phyloP scores from a whole-genome alignment of 2,113 vertebrate genomes.

The Nothobranchius kuhntae region DNA sequence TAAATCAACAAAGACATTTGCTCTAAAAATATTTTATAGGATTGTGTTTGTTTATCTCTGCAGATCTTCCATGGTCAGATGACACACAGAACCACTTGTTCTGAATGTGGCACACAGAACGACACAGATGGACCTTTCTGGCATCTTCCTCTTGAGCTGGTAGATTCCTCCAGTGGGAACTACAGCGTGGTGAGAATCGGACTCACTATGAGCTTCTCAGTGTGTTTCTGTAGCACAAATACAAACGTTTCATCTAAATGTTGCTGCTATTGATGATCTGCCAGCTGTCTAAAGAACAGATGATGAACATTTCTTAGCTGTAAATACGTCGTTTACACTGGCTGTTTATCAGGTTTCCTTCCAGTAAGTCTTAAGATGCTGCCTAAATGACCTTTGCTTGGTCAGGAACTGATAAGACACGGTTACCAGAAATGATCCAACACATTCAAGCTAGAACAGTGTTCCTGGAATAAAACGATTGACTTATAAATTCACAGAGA shows the following conservation, averaged over 20 bases:
- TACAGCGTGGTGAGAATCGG: constrained; percentile 25
- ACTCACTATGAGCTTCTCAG: background rate
- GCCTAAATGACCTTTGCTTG: no score
- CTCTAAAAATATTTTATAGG: background rate
- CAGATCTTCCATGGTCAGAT: constrained; percentile 9
- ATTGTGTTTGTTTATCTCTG: background rate
- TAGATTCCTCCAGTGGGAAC: background rate
- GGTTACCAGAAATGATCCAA: no score
- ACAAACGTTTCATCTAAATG: background rate
- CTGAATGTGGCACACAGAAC: background rate
- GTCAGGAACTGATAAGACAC: no score
- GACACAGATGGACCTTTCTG: background rate
- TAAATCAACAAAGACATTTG: background rate
- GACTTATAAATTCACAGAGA: no score
- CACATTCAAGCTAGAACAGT: no score
- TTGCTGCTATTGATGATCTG: background rate
- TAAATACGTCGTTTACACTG: no score
- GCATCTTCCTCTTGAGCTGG: constrained; percentile 28
- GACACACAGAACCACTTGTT: background rate
- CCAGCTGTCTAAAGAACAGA: background rate
- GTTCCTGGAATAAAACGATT: no score
- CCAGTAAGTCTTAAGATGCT: no score
- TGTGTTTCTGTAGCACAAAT: background rate
- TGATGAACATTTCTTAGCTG: background rate
- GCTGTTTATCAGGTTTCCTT: no score